Conservation (phyloP, 2,797 vertebrate genomes). For the Yasuhikotakia modesta region DNA sequence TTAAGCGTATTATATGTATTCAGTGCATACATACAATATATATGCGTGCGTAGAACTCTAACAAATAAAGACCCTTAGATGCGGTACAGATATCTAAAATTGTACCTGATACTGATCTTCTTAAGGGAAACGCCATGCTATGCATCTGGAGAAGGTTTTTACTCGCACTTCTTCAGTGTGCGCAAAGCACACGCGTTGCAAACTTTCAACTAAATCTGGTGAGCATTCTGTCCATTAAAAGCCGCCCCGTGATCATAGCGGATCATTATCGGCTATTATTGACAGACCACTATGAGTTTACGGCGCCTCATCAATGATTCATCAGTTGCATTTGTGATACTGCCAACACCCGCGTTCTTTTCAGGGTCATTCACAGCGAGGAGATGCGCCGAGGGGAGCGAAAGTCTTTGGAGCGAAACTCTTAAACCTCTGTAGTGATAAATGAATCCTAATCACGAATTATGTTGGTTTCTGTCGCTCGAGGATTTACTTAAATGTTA, state of each 20-base stretch:
- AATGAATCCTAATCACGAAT: conserved; percentile 25
- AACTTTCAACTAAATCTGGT: conserved; percentile 92
- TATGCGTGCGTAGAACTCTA: neutral
- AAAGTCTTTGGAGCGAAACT: conserved; percentile 5
- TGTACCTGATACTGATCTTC: conserved; percentile 96
- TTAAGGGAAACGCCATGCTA: conserved; percentile 92
- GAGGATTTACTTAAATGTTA: conserved; percentile 8
- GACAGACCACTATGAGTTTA: conserved; percentile 93
- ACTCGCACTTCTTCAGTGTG: conserved; percentile 62
- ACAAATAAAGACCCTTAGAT: neutral
- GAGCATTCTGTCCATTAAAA: conserved; percentile 90
- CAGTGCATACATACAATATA: neutral
- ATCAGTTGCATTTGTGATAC: conserved; percentile 79
- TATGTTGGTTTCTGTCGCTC: neutral
- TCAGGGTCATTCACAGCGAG: conserved; percentile 34
- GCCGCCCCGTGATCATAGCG: conserved; percentile 87
- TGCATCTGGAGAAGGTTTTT: conserved; percentile 65
- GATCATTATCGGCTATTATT: conserved; percentile 98
- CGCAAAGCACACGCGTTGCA: conserved; percentile 73
- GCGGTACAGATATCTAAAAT: conserved; percentile 39
- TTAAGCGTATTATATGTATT: neutral
- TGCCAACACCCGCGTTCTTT: conserved; percentile 60
- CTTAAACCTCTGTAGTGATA: conserved; percentile 7
- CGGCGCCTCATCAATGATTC: conserved; percentile 96
- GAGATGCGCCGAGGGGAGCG: neutral